Base-by-base conservation (phyloP, 2,113 vertebrate species). In the Alligator mississippiensis region DNA sequence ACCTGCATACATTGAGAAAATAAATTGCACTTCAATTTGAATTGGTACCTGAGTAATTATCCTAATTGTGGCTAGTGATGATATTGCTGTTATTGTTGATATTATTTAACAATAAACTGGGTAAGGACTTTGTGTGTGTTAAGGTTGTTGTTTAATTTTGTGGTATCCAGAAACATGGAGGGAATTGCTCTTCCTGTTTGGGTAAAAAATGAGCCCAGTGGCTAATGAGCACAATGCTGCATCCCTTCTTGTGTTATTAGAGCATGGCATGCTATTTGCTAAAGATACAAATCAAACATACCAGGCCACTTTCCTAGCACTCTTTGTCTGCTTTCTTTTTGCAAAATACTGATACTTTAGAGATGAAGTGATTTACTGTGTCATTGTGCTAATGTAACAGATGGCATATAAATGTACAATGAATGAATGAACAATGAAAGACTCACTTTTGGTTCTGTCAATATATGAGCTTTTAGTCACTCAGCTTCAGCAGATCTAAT, bases 291-390 rank as follows among this genome's bases (percentile, higher is more conserved):
- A 88, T 90, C 89, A 92, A 84, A 91, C 72, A 21, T 30, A 77
- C 82, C 88, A 66, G 89, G 60, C 59, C 75, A 70, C 89, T 92
- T 93, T 84, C 64, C 24, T 82, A 24, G 76, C 47, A 38, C 57
- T 47, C 82, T 72, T 61, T 90, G 68, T 75, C 80, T 90, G 84
- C 75, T 85, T 63, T 27, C 38, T 90, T 38, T 19, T 80, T 88
- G 63, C 74, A 94, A 95, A 94, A 94, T 5, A 22, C 86, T 90
- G 94, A 84, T 85, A 87, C 82, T 63, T 62, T 12, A 25, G 85
- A 88, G 78, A 92, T 47, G 63, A 76, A 58, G 12, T 62, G 55
- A 87, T 84, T 90, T 66, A 89, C 74, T 3, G 0, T 84, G 92
- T 78, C 89, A 85, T 92, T 90, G 90, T 78, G 34, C 90, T 55